These are phyloP conservation scores for Melitaea cinxia DNA, from an alignment of 1,140 invertebrate species.

Conservation along the genomic window DNA sequence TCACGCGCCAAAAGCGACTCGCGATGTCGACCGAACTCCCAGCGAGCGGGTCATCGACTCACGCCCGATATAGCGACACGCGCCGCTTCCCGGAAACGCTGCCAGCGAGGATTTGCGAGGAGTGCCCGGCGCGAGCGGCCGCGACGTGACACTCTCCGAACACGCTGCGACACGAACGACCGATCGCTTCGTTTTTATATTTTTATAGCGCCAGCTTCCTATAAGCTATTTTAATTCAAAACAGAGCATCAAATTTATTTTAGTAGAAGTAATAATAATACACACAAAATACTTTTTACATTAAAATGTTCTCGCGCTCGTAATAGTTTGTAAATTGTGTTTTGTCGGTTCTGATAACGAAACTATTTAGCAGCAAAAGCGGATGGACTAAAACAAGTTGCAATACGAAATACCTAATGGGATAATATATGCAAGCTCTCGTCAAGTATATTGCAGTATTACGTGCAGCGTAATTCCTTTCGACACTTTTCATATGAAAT, in stretches of 20 bases:
- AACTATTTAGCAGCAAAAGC: background rate
- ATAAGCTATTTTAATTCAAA: background rate
- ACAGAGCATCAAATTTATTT: background rate
- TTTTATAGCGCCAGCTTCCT: background rate
- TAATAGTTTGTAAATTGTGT: background rate
- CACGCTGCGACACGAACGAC: background rate
- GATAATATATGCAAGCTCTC: too few species aligned
- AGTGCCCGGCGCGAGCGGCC: background rate
- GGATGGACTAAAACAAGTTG: background rate
- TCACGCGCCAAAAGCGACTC: conserved; percentile 27
- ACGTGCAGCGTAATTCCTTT: too few species aligned
- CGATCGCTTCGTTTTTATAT: background rate
- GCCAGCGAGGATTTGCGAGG: conserved; percentile 10
- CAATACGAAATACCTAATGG: too few species aligned
- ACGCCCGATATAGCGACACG: conserved; percentile 31
- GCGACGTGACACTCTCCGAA: background rate
- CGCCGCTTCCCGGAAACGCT: conserved; percentile 32
- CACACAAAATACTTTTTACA: background rate
- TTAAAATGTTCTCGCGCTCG: background rate
- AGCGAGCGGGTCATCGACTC: conserved; percentile 49
- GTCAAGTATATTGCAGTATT: too few species aligned
- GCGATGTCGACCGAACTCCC: conserved; percentile 29
- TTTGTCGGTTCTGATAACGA: background rate
- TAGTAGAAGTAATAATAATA: background rate
- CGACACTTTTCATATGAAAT: too few species aligned